A percentile compares a stretch with the other conserved stretches of the same genome.
phyloP scores from a whole-genome alignment of 2,888 invertebrate species.

The Harpagoxenus sublaevis region DNA sequence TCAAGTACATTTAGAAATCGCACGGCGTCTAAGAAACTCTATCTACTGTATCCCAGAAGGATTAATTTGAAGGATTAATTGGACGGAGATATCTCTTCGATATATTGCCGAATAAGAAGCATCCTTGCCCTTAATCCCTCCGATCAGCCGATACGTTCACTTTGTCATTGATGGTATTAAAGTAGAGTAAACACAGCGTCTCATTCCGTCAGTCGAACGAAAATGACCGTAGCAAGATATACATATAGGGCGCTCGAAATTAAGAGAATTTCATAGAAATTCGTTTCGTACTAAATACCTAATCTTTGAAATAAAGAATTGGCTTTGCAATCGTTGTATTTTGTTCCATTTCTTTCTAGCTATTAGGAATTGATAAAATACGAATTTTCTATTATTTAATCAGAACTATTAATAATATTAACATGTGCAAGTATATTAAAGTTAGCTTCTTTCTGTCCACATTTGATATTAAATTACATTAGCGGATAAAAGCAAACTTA shows the following conservation, averaged over 20 bases:
- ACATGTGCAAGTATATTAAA: not conserved
- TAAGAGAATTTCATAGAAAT: slow-evolving; percentile 10
- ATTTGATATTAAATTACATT: not conserved
- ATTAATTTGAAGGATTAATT: slow-evolving; percentile 39
- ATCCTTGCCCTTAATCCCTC: slow-evolving; percentile 5
- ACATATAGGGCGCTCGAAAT: not conserved
- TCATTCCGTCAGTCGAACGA: slow-evolving; percentile 5
- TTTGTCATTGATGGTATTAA: slow-evolving; percentile 13
- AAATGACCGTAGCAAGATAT: slow-evolving; percentile 14
- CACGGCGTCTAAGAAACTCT: not conserved
- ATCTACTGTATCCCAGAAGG: not conserved
- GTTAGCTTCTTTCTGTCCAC: not conserved
- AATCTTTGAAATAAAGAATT: not conserved
- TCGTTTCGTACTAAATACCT: not conserved
- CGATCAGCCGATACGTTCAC: slow-evolving; percentile 2
- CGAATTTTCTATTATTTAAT: not conserved
- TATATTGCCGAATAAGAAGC: slow-evolving; percentile 16
- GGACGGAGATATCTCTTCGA: slow-evolving; percentile 19
- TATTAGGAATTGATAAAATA: not conserved
- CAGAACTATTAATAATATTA: not conserved
- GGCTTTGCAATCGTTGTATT: not conserved
- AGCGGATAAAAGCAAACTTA: not conserved
- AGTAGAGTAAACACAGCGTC: slow-evolving; percentile 22
- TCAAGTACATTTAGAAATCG: slow-evolving; percentile 8
- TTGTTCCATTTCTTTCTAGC: not conserved